phyloP scores from a whole-genome alignment of 2,113 vertebrate genomes.

The Lepus americanus region DNA sequence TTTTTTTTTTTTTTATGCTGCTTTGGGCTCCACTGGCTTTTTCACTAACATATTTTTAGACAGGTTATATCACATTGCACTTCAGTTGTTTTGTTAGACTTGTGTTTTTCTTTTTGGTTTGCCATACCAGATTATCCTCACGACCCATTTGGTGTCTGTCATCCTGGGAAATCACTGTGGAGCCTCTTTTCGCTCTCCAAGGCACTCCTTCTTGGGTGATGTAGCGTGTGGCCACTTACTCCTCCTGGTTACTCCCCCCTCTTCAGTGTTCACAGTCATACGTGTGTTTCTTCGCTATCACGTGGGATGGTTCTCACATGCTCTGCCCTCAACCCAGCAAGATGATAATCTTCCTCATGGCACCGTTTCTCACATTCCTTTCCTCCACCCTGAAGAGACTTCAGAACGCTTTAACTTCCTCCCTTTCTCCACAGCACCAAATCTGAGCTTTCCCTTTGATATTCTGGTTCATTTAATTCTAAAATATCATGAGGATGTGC shows the following conservation, averaged over 20 bases:
- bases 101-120: background rate
- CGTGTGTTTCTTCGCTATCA: background rate
- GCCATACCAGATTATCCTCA: background rate
- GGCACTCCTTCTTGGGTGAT: accelerated
- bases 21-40: accelerated
- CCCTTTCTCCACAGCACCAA: background rate
- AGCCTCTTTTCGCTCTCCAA: background rate
- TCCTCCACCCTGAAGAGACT: background rate
- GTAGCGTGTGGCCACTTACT: accelerated
- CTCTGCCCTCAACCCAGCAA: background rate
- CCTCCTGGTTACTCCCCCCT: background rate
- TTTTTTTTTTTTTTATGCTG: background rate
- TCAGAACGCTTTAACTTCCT: background rate
- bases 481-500: background rate
- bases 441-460: background rate
- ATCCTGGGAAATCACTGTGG: background rate
- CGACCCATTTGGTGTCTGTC: too few species aligned
- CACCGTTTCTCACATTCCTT: background rate
- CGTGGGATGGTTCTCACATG: background rate
- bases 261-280: background rate
- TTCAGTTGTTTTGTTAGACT: background rate
- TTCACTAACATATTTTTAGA: background rate
- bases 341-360: background rate
- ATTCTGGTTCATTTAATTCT: constrained; percentile 39
- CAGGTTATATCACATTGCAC: background rate